Percentiles rank a stretch among this genome's conserved stretches.
These are phyloP conservation scores for Drosophila cracens DNA, from an alignment of 2,888 invertebrate species.

Conservation along the genomic window DNA sequence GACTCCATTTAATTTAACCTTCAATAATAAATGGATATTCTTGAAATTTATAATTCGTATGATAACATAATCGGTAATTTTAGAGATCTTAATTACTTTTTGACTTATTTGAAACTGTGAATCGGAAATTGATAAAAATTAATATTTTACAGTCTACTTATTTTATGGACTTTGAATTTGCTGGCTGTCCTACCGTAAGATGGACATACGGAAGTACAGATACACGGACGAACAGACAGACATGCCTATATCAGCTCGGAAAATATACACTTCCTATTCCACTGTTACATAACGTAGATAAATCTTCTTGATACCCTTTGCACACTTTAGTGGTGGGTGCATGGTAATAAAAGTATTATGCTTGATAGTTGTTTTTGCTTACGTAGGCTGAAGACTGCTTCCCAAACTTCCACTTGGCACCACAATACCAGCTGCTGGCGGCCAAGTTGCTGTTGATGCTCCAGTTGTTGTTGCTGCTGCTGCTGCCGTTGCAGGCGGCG, in stretches of 20 bases:
- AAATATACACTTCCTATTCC: neutral
- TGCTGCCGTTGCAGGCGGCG: slow-evolving; percentile 35
- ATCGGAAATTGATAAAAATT: neutral
- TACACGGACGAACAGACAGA: neutral
- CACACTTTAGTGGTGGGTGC: neutral
- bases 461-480: slow-evolving; percentile 9
- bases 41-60: neutral
- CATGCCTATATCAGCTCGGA: neutral
- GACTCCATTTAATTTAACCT: neutral
- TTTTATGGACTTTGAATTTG: neutral
- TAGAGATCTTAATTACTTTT: neutral
- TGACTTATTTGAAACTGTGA: neutral
- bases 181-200: neutral
- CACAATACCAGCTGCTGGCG: slow-evolving; percentile 14
- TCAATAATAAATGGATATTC: neutral
- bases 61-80: neutral
- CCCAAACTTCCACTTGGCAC: slow-evolving; percentile 33
- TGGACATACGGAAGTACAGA: neutral
- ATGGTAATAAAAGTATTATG: slow-evolving; percentile 41
- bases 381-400: slow-evolving; percentile 46
- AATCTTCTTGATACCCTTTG: neutral
- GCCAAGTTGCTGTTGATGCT: slow-evolving; percentile 18
- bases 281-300: neutral
- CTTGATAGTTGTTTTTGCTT: slow-evolving; percentile 55
- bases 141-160: neutral